Evolutionary conservation across 2,888 invertebrate species (phyloP).

Genomic region (Eutolmus rufibarbis): DNA sequence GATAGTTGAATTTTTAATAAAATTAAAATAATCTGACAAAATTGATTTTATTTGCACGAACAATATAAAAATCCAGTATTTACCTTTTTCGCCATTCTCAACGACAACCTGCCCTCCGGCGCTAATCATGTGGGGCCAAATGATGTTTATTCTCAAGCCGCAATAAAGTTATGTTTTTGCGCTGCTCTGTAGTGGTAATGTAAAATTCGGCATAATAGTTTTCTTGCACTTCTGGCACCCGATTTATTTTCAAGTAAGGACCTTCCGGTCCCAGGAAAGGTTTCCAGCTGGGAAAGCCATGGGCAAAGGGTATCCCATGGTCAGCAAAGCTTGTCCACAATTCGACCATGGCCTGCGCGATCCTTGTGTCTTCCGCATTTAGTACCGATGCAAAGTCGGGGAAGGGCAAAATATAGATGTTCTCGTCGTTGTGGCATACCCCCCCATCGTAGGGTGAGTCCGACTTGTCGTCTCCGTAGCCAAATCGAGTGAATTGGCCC

Average conservation of each 20-base stretch:
- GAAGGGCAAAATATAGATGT: constrained; percentile 66
- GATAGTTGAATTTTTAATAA: neutral
- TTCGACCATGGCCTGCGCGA: constrained; percentile 64
- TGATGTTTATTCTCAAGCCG: neutral
- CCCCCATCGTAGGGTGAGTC: constrained; percentile 63
- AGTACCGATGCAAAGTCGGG: constrained; percentile 57
- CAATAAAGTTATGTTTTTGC: neutral
- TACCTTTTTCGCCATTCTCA: neutral
- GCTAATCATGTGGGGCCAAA: neutral
- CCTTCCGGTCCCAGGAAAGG: constrained; percentile 59
- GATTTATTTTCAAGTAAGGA: constrained; percentile 61
- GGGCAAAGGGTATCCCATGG: constrained; percentile 56
- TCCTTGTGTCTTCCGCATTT: constrained; percentile 58
- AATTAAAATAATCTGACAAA: neutral
- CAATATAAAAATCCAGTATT: neutral
- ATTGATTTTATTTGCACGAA: neutral
- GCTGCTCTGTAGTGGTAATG: constrained; percentile 55
- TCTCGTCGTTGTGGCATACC: constrained; percentile 68
- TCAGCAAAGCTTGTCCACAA: constrained; percentile 61
- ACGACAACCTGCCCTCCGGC: neutral
- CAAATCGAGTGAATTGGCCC: constrained; percentile 42
- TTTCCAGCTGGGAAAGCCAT: constrained; percentile 57
- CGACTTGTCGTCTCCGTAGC: constrained; percentile 58
- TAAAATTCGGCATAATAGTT: constrained; percentile 59
- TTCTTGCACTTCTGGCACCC: constrained; percentile 55